A percentile compares a stretch with the other conserved stretches of the same genome.
Conservation (phyloP, 1,140 invertebrate species). For the Calliphora vicina region DNA sequence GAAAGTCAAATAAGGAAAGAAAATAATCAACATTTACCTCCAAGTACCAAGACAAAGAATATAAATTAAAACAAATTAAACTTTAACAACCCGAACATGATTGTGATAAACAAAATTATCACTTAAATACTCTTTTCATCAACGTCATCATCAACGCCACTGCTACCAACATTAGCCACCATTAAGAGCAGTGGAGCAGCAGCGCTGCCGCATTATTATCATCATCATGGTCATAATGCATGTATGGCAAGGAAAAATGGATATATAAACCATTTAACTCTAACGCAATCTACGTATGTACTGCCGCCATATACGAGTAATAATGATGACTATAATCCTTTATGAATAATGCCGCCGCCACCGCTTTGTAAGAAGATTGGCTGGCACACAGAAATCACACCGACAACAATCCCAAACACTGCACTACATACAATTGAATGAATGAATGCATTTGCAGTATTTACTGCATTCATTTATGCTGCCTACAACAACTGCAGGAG, state of each 20-base stretch:
- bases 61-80: background rate
- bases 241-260: background rate
- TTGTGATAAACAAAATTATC: background rate
- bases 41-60: background rate
- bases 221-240: background rate
- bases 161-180: background rate
- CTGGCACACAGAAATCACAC: background rate
- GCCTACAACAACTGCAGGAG: background rate
- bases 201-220: background rate
- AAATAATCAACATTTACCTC: background rate
- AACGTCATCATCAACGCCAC: background rate
- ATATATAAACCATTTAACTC: constrained; percentile 17
- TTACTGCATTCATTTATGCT: background rate
- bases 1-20: background rate
- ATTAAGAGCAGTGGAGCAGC: no score
- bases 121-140: background rate
- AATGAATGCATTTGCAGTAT: background rate
- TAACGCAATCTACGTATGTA: background rate
- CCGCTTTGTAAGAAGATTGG: constrained; percentile 20
- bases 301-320: background rate
- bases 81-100: background rate
- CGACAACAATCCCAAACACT: background rate
- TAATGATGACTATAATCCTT: constrained; percentile 31
- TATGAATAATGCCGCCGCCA: constrained; percentile 30
- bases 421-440: background rate